Evolutionary conservation across 2,888 invertebrate species (phyloP).

Genomic region (Campoplex capitator): DNA sequence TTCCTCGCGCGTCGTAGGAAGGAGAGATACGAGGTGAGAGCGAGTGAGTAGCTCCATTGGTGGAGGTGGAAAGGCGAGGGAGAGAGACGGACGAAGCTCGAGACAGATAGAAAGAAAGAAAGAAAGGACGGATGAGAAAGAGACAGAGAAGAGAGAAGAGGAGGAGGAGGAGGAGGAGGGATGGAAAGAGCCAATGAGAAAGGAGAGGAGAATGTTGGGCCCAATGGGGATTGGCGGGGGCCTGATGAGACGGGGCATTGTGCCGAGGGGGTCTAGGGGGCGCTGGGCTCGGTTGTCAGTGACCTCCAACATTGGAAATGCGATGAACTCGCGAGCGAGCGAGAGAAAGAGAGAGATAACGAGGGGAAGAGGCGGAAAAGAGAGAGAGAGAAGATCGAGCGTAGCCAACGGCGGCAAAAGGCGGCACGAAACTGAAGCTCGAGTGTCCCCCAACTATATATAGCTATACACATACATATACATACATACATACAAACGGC

Average conservation of each 20-base stretch:
- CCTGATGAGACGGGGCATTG: conserved; percentile 84
- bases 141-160: conserved; percentile 70
- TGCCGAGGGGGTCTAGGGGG: conserved; percentile 80
- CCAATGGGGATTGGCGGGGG: conserved; percentile 81
- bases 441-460: conserved; percentile 61
- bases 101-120: conserved; percentile 70
- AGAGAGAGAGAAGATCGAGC: conserved; percentile 24
- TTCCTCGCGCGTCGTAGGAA: conserved; percentile 83
- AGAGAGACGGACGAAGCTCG: conserved; percentile 63
- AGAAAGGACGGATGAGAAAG: conserved; percentile 69
- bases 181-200: conserved; percentile 60
- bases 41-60: conserved; percentile 8
- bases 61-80: conserved; percentile 73
- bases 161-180: conserved; percentile 68
- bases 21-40: conserved; percentile 68
- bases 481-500: not conserved
- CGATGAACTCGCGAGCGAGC: conserved; percentile 88
- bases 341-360: conserved; percentile 28
- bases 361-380: conserved; percentile 1
- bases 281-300: conserved; percentile 89
- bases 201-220: conserved; percentile 71
- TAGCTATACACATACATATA: conserved; percentile 82
- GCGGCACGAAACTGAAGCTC: conserved; percentile 72
- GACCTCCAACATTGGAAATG: conserved; percentile 93
- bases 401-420: conserved; percentile 38